Evolutionary conservation across 2,113 vertebrate genomes (phyloP), one percentile per base, ranked within the genome.

Genomic region (Catharus fuscescens): DNA sequence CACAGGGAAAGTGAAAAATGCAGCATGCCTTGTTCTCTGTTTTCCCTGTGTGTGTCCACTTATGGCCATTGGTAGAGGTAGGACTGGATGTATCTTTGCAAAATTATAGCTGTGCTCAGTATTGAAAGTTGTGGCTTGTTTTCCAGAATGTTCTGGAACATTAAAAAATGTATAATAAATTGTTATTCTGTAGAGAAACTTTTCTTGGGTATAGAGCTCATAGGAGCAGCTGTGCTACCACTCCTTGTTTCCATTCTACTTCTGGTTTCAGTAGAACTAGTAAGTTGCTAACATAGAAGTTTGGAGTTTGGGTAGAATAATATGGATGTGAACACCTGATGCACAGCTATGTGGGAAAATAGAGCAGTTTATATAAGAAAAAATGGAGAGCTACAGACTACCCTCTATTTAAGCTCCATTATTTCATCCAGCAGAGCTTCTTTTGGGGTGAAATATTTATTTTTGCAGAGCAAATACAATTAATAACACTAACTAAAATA

Each of bases 401-500:
- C 10, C 12, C 44, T 83, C 61, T 28, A 17, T 42, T 17, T 60
- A 36, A 80, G 48, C 40, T 14, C 32, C 0, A 0, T 83, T 86
- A 74, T 84, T 83, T 80, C 61, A 76, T 84, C 36, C 61, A 62
- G 9, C 50, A 79, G 73, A 91, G 36, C 77, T 74, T 91, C 45
- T 70, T 42, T 18, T 89, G 85, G 65, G 84, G 18, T 31, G 10
- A n/a, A 81, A 48, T 67, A 79, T 4, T 31, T 79, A 14, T 45
- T 93, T 92, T 74, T 96, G 40, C 77, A 76, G 72, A 80, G 26
- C 73, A 80, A 80, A 53, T 86, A 61, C 38, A 83, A 36, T 92
- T 94, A 94, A 56, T 71, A 86, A 34, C 48, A 76, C 15, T 80
- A 81, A 83, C 80, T 86, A 24, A 88, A 76, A n/a, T 61, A 57